Conservation (phyloP, 2,888 invertebrate genomes). For the Cyclophora punctaria region DNA sequence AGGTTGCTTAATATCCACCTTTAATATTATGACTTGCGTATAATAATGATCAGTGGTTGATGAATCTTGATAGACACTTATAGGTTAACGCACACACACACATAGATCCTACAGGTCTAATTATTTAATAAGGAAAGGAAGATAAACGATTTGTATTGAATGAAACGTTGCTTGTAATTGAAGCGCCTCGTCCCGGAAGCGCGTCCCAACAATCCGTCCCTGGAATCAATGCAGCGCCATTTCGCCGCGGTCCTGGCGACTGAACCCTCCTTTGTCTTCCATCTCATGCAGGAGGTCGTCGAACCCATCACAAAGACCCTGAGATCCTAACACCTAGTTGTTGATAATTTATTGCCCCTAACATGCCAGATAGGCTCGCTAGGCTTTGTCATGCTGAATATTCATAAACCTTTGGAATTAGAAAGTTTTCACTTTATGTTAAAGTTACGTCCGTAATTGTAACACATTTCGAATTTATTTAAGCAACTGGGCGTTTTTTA, state of each 20-base stretch:
- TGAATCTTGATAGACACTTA: too few relatives aligned
- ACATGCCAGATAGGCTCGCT: constrained; percentile 15
- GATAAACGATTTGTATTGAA: not conserved
- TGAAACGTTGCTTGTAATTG: constrained; percentile 9
- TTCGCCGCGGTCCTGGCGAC: constrained; percentile 24
- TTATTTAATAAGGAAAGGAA: too few relatives aligned
- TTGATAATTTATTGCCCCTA: constrained; percentile 39
- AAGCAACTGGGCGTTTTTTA: too few relatives aligned
- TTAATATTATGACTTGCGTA: not conserved
- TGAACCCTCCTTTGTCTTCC: constrained; percentile 34
- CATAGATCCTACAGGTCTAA: too few relatives aligned
- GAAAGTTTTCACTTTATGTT: constrained; percentile 2
- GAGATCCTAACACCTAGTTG: constrained; percentile 45
- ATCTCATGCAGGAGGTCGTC: constrained; percentile 37
- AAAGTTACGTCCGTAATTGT: not conserved
- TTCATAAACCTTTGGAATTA: constrained; percentile 4
- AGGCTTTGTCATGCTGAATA: constrained; percentile 5
- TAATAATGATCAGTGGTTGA: not conserved
- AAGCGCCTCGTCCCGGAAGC: constrained; percentile 13
- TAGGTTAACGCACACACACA: too few relatives aligned
- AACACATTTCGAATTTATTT: not conserved
- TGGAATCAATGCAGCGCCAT: constrained; percentile 32
- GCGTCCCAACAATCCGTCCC: constrained; percentile 21
- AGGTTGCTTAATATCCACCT: not conserved
- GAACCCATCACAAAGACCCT: constrained; percentile 35